A percentile compares a stretch with the other conserved stretches of the same genome.
Evolutionary conservation across 2,797 vertebrate genomes (phyloP).

Genomic region (Hippocampus kuda): DNA sequence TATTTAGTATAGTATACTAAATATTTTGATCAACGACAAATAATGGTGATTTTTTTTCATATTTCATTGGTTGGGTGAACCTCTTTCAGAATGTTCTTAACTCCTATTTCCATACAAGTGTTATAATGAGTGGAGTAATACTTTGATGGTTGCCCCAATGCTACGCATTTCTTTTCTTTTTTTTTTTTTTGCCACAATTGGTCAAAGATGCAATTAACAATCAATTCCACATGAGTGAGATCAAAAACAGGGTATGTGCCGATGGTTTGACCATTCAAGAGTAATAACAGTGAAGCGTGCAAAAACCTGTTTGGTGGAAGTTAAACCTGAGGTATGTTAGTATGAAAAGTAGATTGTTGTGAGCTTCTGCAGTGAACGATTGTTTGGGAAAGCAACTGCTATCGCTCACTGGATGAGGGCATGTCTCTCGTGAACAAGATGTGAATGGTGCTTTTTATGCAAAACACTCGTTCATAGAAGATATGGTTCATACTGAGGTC

Average conservation of each 20-base stretch:
- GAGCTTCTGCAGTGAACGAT: not conserved
- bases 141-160: not conserved
- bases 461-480: not conserved
- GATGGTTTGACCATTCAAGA: not conserved
- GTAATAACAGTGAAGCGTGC: not conserved
- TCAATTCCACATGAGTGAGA: not conserved
- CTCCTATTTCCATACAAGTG: too few relatives aligned
- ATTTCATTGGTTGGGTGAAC: too few relatives aligned
- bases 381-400: not conserved
- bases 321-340: constrained; percentile 1
- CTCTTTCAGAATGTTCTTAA: too few relatives aligned
- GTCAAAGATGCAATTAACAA: not conserved
- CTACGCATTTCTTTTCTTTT: not conserved
- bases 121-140: not conserved
- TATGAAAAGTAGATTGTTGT: not conserved
- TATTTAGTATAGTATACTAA: too few relatives aligned
- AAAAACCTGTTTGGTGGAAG: not conserved
- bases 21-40: not conserved
- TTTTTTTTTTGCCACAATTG: not conserved
- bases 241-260: not conserved
- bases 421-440: not conserved
- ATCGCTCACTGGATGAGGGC: not conserved
- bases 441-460: not conserved
- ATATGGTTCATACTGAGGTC: not conserved
- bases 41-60: not conserved